Evolutionary conservation across 92 coral and sea anemone species (phyloP).

Genomic region (Paragorgia papillata): DNA sequence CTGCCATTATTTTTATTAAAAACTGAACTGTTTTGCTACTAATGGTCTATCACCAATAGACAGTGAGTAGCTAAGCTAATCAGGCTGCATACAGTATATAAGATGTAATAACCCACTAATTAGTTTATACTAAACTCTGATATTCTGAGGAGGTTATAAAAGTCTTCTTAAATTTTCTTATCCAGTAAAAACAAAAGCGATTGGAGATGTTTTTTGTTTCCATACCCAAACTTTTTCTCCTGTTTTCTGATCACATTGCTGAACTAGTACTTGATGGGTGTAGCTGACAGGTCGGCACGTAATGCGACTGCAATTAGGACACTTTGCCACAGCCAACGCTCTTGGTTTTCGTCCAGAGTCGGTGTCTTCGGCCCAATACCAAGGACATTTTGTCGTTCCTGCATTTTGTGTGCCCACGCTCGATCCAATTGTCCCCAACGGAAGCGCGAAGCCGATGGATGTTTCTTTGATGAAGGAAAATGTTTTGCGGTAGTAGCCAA

Average conservation of each 20-base stretch:
- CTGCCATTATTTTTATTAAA: too few relatives aligned
- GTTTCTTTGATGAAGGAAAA: constrained; percentile 15
- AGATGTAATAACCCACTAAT: too few relatives aligned
- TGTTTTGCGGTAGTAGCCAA: not conserved
- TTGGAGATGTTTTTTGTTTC: constrained; percentile 26
- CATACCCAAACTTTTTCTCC: constrained; percentile 62
- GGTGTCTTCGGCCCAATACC: constrained; percentile 48
- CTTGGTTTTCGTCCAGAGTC: constrained; percentile 53
- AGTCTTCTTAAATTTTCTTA: not conserved
- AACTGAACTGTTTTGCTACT: too few relatives aligned
- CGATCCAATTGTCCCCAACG: constrained; percentile 22
- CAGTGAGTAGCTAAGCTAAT: too few relatives aligned
- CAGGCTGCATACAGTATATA: too few relatives aligned
- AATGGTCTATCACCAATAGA: too few relatives aligned
- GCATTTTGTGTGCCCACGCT: not conserved
- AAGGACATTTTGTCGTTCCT: constrained; percentile 51
- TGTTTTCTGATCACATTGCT: constrained; percentile 45
- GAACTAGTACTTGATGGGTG: constrained; percentile 47
- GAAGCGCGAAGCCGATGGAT: not conserved
- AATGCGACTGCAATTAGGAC: constrained; percentile 38
- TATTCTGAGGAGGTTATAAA: too few relatives aligned
- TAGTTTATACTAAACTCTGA: too few relatives aligned
- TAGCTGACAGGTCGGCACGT: constrained; percentile 46
- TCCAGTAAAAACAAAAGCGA: constrained; percentile 49
- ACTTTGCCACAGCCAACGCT: constrained; percentile 47